Conservation (phyloP, 2,888 invertebrate species). For the Sinhomidia bicolor region DNA sequence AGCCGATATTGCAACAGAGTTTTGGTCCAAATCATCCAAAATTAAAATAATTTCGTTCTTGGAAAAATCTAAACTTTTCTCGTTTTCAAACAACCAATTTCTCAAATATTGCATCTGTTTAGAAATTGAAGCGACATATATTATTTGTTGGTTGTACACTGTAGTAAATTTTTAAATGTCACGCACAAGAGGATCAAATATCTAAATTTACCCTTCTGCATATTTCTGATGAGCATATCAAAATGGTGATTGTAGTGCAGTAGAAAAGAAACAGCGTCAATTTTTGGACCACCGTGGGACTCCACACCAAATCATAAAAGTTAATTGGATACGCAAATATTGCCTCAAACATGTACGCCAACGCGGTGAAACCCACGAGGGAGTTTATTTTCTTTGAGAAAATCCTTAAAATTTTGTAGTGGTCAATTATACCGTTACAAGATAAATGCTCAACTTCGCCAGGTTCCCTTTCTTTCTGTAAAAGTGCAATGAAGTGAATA, state of each 20-base stretch:
- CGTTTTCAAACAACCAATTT: constrained; percentile 41
- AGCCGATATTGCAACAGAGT: constrained; percentile 27
- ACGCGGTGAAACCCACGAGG: neutral
- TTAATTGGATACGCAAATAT: constrained; percentile 52
- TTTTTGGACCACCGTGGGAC: neutral
- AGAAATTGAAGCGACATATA: neutral
- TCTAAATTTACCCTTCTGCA: too few species aligned
- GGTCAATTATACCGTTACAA: neutral
- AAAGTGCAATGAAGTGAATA: neutral
- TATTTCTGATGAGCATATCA: constrained; percentile 49
- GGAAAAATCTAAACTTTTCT: neutral
- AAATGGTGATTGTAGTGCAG: neutral
- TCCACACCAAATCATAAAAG: constrained; percentile 54
- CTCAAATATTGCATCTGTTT: constrained; percentile 30
- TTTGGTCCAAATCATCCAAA: constrained; percentile 47
- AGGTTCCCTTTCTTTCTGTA: neutral
- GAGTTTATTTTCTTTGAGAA: constrained; percentile 24
- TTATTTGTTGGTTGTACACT: too few species aligned
- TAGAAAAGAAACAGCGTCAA: constrained; percentile 10
- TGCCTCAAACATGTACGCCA: constrained; percentile 19
- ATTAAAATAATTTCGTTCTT: constrained; percentile 11
- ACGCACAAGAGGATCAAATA: too few species aligned
- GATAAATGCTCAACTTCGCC: too few species aligned
- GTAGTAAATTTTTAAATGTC: too few species aligned
- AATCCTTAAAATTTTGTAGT: constrained; percentile 41